Evolutionary conservation across 2,888 invertebrate genomes (phyloP), one percentile per base, ranked within the genome.

Genomic region (Mythimna ferrago): DNA sequence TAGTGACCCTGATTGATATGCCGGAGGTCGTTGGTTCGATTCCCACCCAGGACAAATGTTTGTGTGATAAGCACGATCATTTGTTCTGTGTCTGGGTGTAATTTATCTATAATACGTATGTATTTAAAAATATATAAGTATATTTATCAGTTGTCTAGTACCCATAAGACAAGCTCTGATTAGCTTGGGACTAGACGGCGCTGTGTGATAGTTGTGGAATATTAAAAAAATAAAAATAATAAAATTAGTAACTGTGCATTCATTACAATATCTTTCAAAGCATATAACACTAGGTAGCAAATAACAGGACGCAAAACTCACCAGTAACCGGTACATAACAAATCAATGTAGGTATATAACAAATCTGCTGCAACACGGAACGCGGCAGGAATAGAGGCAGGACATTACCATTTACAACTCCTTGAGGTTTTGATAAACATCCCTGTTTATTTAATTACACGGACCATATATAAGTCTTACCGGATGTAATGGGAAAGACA

Each of bases 351-450:
- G n/a, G 41, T 64, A n/a, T 75, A 60, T 54, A 74, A 76, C 60
- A 79, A 79, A 72, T 60, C 26, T 73, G 14, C 35, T 38, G 44
- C 35, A 58, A 73, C 73, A 79, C 58, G 63, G 19, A 58, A 32
- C 14, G 19, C 38, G 48, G 21, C 60, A 79, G 58, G 38, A 48
- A 58, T 54, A 19, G n/a, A 54, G 61, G 48, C 60, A 63, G 44
- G 21, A 58, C 73, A 76, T 79, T 73, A 78, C 48, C 72, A 57
- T 64, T 48, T 60, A 73, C 80, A 79, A 54, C 44, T 54, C 35
- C 57, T 73, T 73, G 44, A 7, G 73, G 53, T 38, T 60, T 73
- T 64, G 58, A 79, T 76, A 60, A 73, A 76, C 38, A 54, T 54
- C 63, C 73, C 32, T 79, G 58, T 79, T 79, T 60, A 73, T 79